Base-by-base conservation (phyloP, 1,140 invertebrate genomes). In the Trichogramma pretiosum region DNA sequence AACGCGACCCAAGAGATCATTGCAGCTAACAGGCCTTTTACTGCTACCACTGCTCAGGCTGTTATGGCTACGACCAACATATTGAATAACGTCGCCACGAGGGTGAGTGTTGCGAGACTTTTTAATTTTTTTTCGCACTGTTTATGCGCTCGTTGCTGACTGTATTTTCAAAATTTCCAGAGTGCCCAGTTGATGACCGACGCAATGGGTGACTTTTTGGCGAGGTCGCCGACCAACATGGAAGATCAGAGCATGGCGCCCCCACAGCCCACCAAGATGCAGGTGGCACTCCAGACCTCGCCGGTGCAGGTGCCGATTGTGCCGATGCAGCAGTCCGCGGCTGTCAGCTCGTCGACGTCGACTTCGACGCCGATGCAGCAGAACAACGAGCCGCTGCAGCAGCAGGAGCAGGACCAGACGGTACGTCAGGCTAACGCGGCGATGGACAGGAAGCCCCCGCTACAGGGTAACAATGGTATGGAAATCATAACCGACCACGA, bases 401-500 rank as follows among this genome's bases (percentile, higher is more conserved):
- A 24, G 44, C 58, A 21, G 48, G 60, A 5, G 60, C 63, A 41
- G 30, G 60, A 35, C 63, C 60, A 43, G 44, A 52, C 13, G 50
- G 52, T 3, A 28, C 59, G 18, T 39, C 56, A 2, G 40, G 56
- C 23, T n/a, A 55, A 43, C 39, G 32, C 50, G 13, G 57, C 22
- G 35, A 52, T 56, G 2, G 59, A 62, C n/a, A 58, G 65, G 17
- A 72, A 72, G 54, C 50, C 67, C 1, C 68, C 70, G 18, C n/a
- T n/a, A n/a, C 67, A 67, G 9, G 2, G 22, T 7, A 35, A 54
- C 19, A 59, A 54, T 10, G 67, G 74, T 3, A 78, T 80, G 60
- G 81, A 85, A 21, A 72, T 90, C 46, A 86, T 90, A 80, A 86
- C 84, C 41, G 86, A 89, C 58, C 83, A 84, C 63, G 87, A 90